Conservation (phyloP, 2,888 invertebrate genomes). For the Notocelia uddmanniana region DNA sequence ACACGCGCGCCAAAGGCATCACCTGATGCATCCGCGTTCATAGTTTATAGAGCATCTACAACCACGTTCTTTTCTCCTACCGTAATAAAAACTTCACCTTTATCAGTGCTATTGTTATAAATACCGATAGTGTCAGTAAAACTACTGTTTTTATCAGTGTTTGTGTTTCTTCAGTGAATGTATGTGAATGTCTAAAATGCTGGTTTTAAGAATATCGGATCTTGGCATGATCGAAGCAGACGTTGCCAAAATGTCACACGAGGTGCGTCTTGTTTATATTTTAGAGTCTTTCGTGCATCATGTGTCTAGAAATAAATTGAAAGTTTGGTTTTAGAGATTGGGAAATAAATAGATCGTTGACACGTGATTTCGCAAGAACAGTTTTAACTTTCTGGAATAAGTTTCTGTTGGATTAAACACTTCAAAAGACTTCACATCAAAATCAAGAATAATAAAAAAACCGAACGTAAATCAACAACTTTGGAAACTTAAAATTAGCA, state of each 20-base stretch:
- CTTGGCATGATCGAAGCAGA: slow-evolving; percentile 62
- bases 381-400: no score
- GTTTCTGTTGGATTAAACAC: no score
- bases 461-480: no score
- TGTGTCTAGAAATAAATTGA: slow-evolving; percentile 25
- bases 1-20: slow-evolving; percentile 31
- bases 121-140: slow-evolving; percentile 7
- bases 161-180: slow-evolving; percentile 46
- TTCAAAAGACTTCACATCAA: neutral
- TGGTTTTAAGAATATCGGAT: slow-evolving; percentile 56
- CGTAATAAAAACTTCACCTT: slow-evolving; percentile 13
- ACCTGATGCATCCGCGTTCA: slow-evolving; percentile 6
- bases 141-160: slow-evolving; percentile 49
- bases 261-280: slow-evolving; percentile 68
- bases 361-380: neutral
- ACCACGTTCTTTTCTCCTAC: neutral
- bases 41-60: slow-evolving; percentile 5
- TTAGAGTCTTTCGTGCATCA: slow-evolving; percentile 39
- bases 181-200: slow-evolving; percentile 55
- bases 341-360: neutral
- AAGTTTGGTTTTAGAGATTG: neutral
- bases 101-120: slow-evolving; percentile 3
- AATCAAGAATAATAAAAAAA: no score
- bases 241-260: slow-evolving; percentile 71
- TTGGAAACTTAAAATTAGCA: no score